Percentiles rank a stretch among this genome's conserved stretches.
phyloP scores from a whole-genome alignment of 1,140 invertebrate genomes.

The Meteorus sp. region DNA sequence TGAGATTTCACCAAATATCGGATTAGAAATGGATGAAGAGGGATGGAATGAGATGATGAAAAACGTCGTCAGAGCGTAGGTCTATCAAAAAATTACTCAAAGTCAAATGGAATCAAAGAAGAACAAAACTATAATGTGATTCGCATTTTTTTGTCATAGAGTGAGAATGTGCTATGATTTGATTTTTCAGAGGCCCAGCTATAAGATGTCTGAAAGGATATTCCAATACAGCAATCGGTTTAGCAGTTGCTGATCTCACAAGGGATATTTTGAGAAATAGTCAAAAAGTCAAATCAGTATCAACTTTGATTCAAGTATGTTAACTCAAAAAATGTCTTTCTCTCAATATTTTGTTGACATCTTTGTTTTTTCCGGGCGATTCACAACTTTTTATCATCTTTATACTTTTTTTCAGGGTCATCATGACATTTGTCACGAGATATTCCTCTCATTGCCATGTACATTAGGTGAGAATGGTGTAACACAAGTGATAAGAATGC shows the following conservation, averaged over 20 bases:
- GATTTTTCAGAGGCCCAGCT: slow-evolving; percentile 53
- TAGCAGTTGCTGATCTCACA: slow-evolving; percentile 60
- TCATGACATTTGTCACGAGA: slow-evolving; percentile 62
- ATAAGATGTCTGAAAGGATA: slow-evolving; percentile 64
- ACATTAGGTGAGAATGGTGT: slow-evolving; percentile 62
- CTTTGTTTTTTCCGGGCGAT: not conserved
- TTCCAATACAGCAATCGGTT: slow-evolving; percentile 60
- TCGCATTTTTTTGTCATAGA: too few relatives aligned
- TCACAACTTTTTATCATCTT: not conserved
- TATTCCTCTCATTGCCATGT: slow-evolving; percentile 65
- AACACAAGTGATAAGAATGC: slow-evolving; percentile 61
- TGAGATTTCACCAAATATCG: slow-evolving; percentile 61
- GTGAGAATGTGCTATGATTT: too few relatives aligned
- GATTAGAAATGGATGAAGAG: slow-evolving; percentile 59
- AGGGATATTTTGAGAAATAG: slow-evolving; percentile 59
- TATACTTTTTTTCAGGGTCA: slow-evolving; percentile 53
- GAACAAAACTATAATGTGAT: too few relatives aligned
- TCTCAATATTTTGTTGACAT: not conserved
- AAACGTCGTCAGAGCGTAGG: slow-evolving; percentile 61
- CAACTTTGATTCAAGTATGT: slow-evolving; percentile 63
- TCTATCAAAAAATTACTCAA: slow-evolving; percentile 3
- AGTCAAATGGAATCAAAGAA: too few relatives aligned
- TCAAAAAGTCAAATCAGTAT: slow-evolving; percentile 60
- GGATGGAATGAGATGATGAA: slow-evolving; percentile 60
- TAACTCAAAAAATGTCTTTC: slow-evolving; percentile 14